Evolutionary conservation across 2,888 invertebrate genomes (phyloP), one percentile per base, ranked within the genome.

Genomic region (Tetragnatha montana): DNA sequence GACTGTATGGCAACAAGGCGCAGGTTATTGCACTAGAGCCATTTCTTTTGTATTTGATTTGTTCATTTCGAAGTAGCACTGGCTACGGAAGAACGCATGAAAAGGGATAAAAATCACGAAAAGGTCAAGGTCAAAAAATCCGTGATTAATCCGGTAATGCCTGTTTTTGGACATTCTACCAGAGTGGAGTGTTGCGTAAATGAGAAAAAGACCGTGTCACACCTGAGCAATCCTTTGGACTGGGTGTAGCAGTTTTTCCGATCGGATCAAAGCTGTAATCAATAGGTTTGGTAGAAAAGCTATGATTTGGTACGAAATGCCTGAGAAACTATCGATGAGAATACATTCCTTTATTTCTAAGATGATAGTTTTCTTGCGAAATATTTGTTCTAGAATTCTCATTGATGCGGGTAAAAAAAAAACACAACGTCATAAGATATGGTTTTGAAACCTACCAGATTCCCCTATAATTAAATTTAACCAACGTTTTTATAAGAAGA

Each of bases 11-110:
- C 78, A 78, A 78, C 78, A 78, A 14, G 21, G 19, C 50, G 60
- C 14, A 78, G 78, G 78, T 78, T 78, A 17, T 78, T 78, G 78
- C 78, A 60, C 68, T 60, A 10, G 78, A 12, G 17, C 12, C 17
- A 17, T 17, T 60, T 60, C 71, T 60, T 78, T 78, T 78, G 78
- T 78, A 60, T 78, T 51, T 47, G 68, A 76, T 76, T 76, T 51
- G 76, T 76, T 51, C 0, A 78, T 60, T 60, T 22, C 78, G 60
- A 78, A 78, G 60, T 78, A 14, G 78, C 22, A 14, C 60, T 78
- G 14, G 2, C 22, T 60, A 60, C 17, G 8, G 22, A 21, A 68
- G 17, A 2, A 78, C 51, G 22, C 49, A 76, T 49, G 17, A 49
- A 49, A 75, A 51, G 21, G 50, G 19, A 50, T 14, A 68, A 79